Evolutionary conservation across 2,113 vertebrate genomes (phyloP), one percentile per base, ranked within the genome.

Genomic region (Rhabdomys dilectus): DNA sequence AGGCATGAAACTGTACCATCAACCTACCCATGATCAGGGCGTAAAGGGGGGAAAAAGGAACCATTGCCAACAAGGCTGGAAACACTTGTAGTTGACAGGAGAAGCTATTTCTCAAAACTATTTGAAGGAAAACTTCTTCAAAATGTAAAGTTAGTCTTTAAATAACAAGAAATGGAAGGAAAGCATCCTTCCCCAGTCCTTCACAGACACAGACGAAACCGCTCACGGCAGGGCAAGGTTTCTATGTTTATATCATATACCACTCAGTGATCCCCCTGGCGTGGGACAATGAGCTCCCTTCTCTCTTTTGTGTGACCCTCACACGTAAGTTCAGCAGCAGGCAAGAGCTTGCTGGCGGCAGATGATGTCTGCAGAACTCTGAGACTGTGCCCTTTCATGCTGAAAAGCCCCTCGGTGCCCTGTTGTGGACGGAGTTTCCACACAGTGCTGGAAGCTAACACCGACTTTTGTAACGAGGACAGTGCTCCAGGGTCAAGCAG

Each of bases 1-100:
- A 96, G 97, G 97, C 98, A 98, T 93, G 90, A 58, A 97, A 97
- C 96, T 93, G 86, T 97, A 90, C 98, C 98, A 80, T 51, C 45
- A 26, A 48, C 86, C 93, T 95, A 45, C 96, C 89, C 84, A 96
- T 39, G 76, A 89, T 66, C 75, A 86, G 97, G 66, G 93, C 70
- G 98, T 94, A 96, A 92, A 91, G 53, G 78, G 82, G 39, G 0
- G 39, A 0, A 2, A 45, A 86, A 48, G 19, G 94, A 91, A 94
- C 75, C 58, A 5, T 56, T 77, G 73, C 95, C 95, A 68, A 93
- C 84, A 94, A 96, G 93, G 91, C 96, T 84, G 77, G 93, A 72
- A 64, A 62, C 73, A 90, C 39, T 89, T 96, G 78, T 93, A 97
- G 39, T 56, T 96, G 97, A 96, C 53, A 77, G 81, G 97, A 98